Evolutionary conservation across 1,140 invertebrate species (phyloP).

Genomic region (Myzus persicae): DNA sequence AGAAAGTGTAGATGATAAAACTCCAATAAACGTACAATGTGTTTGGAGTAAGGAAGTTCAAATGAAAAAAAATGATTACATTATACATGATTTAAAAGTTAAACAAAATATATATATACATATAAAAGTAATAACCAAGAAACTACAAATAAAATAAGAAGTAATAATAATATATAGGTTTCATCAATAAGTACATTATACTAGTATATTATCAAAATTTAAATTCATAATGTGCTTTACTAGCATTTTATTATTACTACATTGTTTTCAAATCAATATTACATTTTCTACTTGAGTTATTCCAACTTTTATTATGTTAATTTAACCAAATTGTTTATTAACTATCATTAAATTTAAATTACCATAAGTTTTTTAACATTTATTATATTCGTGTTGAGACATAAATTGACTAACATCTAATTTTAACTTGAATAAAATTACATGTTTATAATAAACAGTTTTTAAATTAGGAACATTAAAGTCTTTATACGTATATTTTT

Average conservation of each 20-base stretch:
- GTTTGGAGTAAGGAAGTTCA: too few relatives aligned
- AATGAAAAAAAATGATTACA: too few relatives aligned
- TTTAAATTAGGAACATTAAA: neutral
- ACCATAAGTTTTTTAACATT: neutral
- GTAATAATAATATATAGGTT: neutral
- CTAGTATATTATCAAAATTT: neutral
- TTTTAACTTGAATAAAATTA: neutral
- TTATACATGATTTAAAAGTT: too few relatives aligned
- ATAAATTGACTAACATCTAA: neutral
- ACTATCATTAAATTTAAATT: neutral
- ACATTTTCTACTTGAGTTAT: neutral
- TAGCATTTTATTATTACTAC: neutral
- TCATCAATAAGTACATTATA: neutral
- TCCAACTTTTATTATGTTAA: neutral
- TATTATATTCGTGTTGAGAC: neutral
- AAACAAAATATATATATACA: too few relatives aligned
- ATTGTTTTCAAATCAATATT: neutral
- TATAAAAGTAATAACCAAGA: too few relatives aligned
- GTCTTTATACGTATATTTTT: neutral
- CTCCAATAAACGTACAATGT: too few relatives aligned
- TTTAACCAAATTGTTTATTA: neutral
- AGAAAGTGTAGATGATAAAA: too few relatives aligned
- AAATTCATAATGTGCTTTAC: neutral
- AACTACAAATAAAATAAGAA: too few relatives aligned
- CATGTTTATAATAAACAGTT: neutral